Percentiles rank a stretch among this genome's conserved stretches.
Conservation (phyloP, 2,113 vertebrate species). For the Pelmatolapia mariae region DNA sequence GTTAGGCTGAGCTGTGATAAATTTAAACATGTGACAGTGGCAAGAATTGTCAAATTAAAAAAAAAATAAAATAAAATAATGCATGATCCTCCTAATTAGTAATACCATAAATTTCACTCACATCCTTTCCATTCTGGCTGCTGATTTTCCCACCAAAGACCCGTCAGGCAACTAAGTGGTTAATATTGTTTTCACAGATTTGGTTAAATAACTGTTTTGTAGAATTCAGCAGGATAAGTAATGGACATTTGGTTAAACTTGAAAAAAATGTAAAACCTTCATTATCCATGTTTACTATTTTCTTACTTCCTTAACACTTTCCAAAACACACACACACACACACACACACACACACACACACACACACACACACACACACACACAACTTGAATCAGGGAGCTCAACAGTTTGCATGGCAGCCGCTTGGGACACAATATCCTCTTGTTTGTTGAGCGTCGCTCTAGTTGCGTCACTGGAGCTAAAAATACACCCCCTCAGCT, state of each 20-base stretch:
- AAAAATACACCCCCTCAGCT: slow-evolving; percentile 61
- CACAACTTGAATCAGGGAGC: background rate
- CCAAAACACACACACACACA: background rate
- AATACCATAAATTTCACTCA: background rate
- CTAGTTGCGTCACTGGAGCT: slow-evolving; percentile 68
- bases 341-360: background rate
- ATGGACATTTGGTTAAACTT: background rate
- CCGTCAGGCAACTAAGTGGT: accelerated
- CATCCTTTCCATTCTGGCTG: background rate
- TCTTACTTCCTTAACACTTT: background rate
- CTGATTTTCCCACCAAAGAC: background rate
- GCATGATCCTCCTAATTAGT: background rate
- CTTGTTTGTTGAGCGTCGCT: slow-evolving; percentile 66
- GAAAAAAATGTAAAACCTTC: background rate
- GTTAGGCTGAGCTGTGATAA: background rate
- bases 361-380: background rate
- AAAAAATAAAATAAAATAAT: background rate
- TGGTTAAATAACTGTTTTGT: background rate
- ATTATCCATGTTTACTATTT: background rate
- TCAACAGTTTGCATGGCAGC: slow-evolving; percentile 42
- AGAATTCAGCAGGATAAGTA: background rate
- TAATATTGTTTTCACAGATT: background rate
- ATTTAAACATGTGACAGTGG: background rate
- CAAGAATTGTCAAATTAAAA: background rate
- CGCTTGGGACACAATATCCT: slow-evolving; percentile 67